Evolutionary conservation across 2,888 invertebrate genomes (phyloP).

Genomic region (Erynnis tages): DNA sequence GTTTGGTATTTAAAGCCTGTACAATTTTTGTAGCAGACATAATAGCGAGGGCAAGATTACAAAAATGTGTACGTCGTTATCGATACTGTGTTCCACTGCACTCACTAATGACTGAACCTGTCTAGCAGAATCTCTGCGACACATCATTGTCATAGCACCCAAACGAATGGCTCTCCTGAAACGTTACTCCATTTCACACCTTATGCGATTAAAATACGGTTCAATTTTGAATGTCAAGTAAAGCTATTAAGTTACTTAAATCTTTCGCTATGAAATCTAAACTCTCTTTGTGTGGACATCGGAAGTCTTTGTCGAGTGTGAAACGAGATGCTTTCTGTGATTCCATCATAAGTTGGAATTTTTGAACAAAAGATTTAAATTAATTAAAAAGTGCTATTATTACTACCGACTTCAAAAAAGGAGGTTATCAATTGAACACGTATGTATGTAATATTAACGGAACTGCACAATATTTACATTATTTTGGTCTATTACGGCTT

Average conservation of each 20-base stretch:
- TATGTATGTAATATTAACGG: too few relatives aligned
- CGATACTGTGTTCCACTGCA: conserved; percentile 28
- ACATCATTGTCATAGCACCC: conserved; percentile 53
- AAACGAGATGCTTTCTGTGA: background rate
- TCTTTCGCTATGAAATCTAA: conserved; percentile 22
- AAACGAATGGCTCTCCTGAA: conserved; percentile 41
- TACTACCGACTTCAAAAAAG: too few relatives aligned
- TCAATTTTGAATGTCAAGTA: background rate
- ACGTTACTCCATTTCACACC: background rate
- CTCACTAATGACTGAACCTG: conserved; percentile 57
- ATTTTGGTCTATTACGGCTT: too few relatives aligned
- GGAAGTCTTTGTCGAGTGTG: background rate
- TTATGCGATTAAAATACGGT: background rate
- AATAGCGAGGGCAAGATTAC: too few relatives aligned
- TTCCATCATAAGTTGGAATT: too few relatives aligned
- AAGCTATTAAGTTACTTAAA: conserved; percentile 24
- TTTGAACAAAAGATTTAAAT: too few relatives aligned
- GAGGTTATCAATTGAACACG: too few relatives aligned
- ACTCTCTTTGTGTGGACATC: conserved; percentile 9
- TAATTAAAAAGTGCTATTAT: too few relatives aligned
- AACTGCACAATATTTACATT: too few relatives aligned
- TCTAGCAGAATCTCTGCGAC: conserved; percentile 58
- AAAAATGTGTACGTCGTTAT: too few relatives aligned
- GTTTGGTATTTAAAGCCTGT: too few relatives aligned
- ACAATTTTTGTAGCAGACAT: too few relatives aligned